These are phyloP conservation scores for Adoxophyes honmai DNA, from an alignment of 1,140 invertebrate species.

Conservation along the genomic window DNA sequence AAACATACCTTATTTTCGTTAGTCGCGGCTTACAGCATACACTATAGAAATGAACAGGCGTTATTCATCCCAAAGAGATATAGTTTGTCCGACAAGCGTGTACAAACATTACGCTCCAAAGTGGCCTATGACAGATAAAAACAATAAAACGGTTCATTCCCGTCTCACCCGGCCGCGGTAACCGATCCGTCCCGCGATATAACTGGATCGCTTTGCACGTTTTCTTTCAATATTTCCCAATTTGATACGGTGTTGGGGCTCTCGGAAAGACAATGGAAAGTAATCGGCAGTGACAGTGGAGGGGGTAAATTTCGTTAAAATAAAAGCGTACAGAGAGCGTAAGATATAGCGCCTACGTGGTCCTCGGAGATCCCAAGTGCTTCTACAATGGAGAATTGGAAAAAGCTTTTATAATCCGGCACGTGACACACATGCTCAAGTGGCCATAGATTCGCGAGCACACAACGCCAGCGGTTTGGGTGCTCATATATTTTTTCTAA, in stretches of 20 bases:
- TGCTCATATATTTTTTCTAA: conserved; percentile 11
- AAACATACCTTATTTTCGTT: too few species aligned
- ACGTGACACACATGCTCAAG: conserved; percentile 69
- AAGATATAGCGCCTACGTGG: conserved; percentile 75
- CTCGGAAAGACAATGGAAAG: conserved; percentile 65
- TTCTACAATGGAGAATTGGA: conserved; percentile 73
- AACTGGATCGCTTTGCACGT: conserved; percentile 62
- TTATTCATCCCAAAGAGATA: too few species aligned
- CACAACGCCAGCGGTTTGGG: conserved; percentile 21
- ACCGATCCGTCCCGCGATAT: conserved; percentile 38
- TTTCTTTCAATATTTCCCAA: conserved; percentile 72
- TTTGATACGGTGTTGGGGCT: conserved; percentile 59
- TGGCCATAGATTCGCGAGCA: conserved; percentile 27
- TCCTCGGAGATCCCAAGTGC: conserved; percentile 53
- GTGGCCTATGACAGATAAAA: too few species aligned
- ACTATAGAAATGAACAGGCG: too few species aligned
- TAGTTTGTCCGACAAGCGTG: too few species aligned
- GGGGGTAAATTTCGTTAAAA: conserved; percentile 74
- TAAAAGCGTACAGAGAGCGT: conserved; percentile 69
- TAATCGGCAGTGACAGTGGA: conserved; percentile 67
- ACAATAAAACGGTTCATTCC: too few species aligned
- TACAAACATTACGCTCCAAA: too few species aligned
- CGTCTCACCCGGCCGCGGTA: conserved; percentile 17
- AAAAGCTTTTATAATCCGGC: conserved; percentile 76
- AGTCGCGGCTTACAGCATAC: too few species aligned